Conservation (phyloP, 2,113 vertebrate species). For the Lepidothrix coronata region DNA sequence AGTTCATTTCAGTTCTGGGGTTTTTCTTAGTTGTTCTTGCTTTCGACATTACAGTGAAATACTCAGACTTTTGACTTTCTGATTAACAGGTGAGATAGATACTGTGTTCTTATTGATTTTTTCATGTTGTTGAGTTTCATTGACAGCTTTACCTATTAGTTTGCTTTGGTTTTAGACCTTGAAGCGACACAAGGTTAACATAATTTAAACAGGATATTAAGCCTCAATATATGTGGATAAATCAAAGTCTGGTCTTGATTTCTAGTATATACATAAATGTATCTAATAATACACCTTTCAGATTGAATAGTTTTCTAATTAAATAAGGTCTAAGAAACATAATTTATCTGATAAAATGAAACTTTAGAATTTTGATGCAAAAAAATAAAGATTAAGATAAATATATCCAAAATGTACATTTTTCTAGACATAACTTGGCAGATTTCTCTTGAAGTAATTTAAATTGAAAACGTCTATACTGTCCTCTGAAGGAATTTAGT, state of each 20-base stretch:
- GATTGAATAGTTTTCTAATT: background rate
- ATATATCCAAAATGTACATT: background rate
- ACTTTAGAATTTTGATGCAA: background rate
- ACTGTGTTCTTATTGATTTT: background rate
- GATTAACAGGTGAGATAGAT: background rate
- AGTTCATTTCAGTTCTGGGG: background rate
- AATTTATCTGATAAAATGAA: background rate
- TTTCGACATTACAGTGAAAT: background rate
- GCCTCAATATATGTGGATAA: background rate
- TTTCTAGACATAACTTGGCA: background rate
- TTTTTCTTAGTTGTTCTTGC: background rate
- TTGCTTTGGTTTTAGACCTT: background rate
- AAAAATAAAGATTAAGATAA: background rate
- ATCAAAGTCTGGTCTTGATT: background rate
- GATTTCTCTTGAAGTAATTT: background rate
- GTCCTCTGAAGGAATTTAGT: background rate
- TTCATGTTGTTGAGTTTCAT: background rate
- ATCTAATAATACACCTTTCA: background rate
- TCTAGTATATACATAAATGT: background rate
- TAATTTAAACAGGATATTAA: background rate
- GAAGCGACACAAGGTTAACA: background rate
- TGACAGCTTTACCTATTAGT: background rate
- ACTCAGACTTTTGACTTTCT: background rate
- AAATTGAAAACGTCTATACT: background rate
- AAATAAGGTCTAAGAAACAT: background rate